phyloP scores from a whole-genome alignment of 2,888 invertebrate genomes.

The Mythimna albipuncta region DNA sequence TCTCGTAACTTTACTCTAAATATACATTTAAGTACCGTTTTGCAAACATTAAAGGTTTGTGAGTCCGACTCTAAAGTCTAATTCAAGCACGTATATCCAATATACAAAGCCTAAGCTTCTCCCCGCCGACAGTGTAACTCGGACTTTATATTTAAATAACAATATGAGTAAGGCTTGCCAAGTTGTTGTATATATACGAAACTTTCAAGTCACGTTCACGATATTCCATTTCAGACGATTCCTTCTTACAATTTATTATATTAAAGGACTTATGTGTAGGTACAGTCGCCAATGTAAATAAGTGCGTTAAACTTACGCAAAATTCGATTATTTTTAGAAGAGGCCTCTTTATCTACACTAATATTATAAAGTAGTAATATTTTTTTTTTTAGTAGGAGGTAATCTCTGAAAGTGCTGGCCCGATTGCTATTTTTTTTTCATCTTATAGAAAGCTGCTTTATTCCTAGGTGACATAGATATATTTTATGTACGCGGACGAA shows the following conservation, averaged over 20 bases:
- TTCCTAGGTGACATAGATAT: no score
- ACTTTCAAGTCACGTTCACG: conserved; percentile 75
- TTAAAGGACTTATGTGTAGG: conserved; percentile 63
- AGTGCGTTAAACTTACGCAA: background rate
- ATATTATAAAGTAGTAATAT: no score
- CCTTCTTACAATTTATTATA: conserved; percentile 75
- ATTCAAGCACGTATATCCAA: conserved; percentile 31
- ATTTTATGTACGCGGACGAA: no score
- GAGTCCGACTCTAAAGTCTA: conserved; percentile 8
- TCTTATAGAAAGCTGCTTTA: no score
- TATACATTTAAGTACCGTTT: background rate
- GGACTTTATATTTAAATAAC: conserved; percentile 65
- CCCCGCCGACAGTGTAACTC: conserved; percentile 38
- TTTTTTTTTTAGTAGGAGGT: no score
- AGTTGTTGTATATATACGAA: conserved; percentile 66
- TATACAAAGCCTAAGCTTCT: conserved; percentile 43
- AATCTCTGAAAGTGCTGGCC: no score
- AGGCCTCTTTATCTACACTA: no score
- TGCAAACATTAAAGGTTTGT: conserved; percentile 9
- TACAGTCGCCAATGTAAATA: conserved; percentile 1
- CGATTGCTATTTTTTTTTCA: no score
- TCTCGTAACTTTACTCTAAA: background rate
- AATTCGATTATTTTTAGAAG: background rate
- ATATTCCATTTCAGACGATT: conserved; percentile 76
- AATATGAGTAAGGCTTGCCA: conserved; percentile 55